phyloP scores from a whole-genome alignment of 2,888 invertebrate species.

The Asteroscopus sphinx region DNA sequence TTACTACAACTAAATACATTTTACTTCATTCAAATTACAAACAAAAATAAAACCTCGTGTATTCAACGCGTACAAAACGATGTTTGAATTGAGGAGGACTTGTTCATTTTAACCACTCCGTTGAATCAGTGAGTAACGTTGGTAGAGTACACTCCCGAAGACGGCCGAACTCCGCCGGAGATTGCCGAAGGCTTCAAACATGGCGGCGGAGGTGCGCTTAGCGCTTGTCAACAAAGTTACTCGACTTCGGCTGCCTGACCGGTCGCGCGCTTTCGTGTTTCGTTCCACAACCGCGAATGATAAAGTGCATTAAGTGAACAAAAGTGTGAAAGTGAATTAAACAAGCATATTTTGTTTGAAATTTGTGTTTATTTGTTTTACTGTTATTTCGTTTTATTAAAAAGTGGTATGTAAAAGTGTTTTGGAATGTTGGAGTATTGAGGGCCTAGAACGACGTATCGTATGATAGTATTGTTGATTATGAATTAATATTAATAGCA shows the following conservation, averaged over 20 bases:
- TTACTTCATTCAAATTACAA: conserved; percentile 4
- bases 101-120: conserved; percentile 52
- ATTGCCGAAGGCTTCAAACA: conserved; percentile 79
- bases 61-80: conserved; percentile 30
- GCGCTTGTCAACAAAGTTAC: conserved; percentile 88
- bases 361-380: conserved; percentile 54
- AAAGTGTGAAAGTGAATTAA: conserved; percentile 70
- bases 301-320: conserved; percentile 63
- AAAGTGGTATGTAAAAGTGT: conserved; percentile 61
- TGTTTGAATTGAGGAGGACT: conserved; percentile 50
- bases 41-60: conserved; percentile 12
- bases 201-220: conserved; percentile 78
- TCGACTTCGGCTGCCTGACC: conserved; percentile 70
- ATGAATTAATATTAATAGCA: conserved; percentile 10
- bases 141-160: conserved; percentile 61
- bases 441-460: conserved; percentile 37
- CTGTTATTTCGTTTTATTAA: conserved; percentile 46
- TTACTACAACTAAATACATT: conserved; percentile 1
- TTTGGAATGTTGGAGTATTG: conserved; percentile 69
- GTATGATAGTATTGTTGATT: conserved; percentile 33
- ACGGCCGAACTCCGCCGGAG: conserved; percentile 71
- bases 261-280: conserved; percentile 71
- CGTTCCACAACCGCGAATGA: conserved; percentile 59
- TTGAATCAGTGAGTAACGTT: conserved; percentile 54
- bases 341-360: conserved; percentile 43